Percentiles rank a stretch among this genome's conserved stretches.
These are phyloP conservation scores for Brachionus sp. DNA, from an alignment of 1,140 invertebrate genomes.

Conservation along the genomic window DNA sequence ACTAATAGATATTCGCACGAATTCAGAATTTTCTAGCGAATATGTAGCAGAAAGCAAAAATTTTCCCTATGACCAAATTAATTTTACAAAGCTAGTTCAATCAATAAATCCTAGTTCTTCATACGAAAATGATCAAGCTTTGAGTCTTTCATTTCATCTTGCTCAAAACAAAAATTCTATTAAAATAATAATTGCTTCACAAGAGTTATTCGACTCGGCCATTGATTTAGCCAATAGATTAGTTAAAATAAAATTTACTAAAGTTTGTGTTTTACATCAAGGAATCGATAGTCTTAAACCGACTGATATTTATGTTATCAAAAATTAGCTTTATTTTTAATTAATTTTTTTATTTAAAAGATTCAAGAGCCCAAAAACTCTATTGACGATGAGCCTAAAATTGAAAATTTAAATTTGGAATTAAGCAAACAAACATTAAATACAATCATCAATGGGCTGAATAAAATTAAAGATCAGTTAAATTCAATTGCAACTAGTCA, in stretches of 20 bases:
- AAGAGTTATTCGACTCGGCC: background rate
- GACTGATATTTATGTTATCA: conserved; percentile 49
- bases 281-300: conserved; percentile 63
- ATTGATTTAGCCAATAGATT: conserved; percentile 63
- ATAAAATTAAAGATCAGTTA: conserved; percentile 41
- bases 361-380: conserved; percentile 16
- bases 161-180: background rate
- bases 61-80: conserved; percentile 20
- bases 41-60: conserved; percentile 6
- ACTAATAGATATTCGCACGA: conserved; percentile 72
- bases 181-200: conserved; percentile 1
- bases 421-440: conserved; percentile 31
- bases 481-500: conserved; percentile 28
- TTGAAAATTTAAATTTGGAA: conserved; percentile 37
- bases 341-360: conserved; percentile 20
- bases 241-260: conserved; percentile 59
- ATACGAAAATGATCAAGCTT: background rate
- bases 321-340: background rate
- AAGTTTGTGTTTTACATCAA: conserved; percentile 63
- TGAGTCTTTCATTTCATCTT: background rate
- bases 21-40: conserved; percentile 65
- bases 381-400: background rate
- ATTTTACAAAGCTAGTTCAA: conserved; percentile 4
- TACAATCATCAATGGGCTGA: conserved; percentile 34
- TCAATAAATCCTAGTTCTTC: background rate